Evolutionary conservation across 2,797 vertebrate species (phyloP).

Genomic region (Xerus rutilus): DNA sequence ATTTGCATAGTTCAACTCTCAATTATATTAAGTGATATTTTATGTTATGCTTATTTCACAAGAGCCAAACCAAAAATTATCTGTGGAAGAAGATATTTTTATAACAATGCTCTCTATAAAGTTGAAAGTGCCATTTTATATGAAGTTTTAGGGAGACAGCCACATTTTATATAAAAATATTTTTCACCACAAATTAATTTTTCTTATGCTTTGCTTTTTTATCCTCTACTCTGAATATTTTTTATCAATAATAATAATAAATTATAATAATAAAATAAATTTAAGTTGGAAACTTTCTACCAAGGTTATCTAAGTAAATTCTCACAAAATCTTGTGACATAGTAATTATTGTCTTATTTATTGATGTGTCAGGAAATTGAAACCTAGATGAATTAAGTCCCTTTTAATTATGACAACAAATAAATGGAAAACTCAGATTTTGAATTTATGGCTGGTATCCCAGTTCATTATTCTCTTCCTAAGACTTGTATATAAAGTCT

Average conservation of each 20-base stretch:
- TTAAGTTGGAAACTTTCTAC: slow-evolving; percentile 16
- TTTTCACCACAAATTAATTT: slow-evolving; percentile 78
- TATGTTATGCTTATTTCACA: neutral
- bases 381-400: neutral
- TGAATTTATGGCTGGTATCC: neutral
- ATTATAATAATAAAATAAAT: neutral
- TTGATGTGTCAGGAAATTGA: neutral
- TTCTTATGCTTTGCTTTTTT: slow-evolving; percentile 52
- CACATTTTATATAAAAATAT: slow-evolving; percentile 76
- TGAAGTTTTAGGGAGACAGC: slow-evolving; percentile 56
- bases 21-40: neutral
- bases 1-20: neutral
- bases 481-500: neutral
- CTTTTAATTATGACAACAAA: slow-evolving; percentile 53
- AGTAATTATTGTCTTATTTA: neutral
- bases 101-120: slow-evolving; percentile 21
- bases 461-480: neutral
- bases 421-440: slow-evolving; percentile 54
- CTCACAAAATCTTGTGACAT: neutral
- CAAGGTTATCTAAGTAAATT: neutral
- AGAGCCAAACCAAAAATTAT: slow-evolving; percentile 61
- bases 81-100: slow-evolving; percentile 57
- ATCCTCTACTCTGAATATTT: neutral
- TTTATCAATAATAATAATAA: slow-evolving; percentile 24
- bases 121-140: slow-evolving; percentile 65